These are phyloP conservation scores for Toxonevra muliebris DNA, from an alignment of 2,888 invertebrate species.

Conservation along the genomic window DNA sequence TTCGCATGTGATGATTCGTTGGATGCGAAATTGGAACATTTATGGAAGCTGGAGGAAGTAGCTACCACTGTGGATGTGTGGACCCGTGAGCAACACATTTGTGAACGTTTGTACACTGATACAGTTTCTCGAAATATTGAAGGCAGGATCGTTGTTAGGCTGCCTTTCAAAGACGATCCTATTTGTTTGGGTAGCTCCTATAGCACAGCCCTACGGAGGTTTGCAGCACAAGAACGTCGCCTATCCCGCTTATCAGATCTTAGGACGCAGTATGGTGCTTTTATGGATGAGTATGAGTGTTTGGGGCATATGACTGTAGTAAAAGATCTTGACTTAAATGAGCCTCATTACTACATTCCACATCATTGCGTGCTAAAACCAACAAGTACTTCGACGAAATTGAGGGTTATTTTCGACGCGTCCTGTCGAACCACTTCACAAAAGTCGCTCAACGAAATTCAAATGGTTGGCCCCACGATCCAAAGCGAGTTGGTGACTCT, in stretches of 20 bases:
- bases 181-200: constrained; percentile 8
- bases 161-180: constrained; percentile 10
- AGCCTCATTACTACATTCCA: no score
- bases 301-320: no score
- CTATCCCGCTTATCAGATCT: constrained; percentile 22
- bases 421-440: no score
- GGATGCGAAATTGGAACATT: no score
- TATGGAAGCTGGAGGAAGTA: constrained; percentile 16
- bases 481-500: constrained; percentile 30
- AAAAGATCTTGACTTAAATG: no score
- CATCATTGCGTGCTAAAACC: constrained; percentile 36
- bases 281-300: no score
- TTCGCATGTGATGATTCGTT: no score
- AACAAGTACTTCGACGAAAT: constrained; percentile 32
- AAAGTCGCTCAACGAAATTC: constrained; percentile 34
- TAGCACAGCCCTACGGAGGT: constrained; percentile 27
- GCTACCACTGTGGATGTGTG: no score
- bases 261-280: constrained; percentile 25
- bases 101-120: constrained; percentile 5
- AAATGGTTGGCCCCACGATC: constrained; percentile 37
- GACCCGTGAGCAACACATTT: no score
- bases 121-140: constrained; percentile 4
- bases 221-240: constrained; percentile 32
- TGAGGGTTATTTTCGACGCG: constrained; percentile 35
- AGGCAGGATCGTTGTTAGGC: neutral